Evolutionary conservation across 2,888 invertebrate genomes (phyloP), one percentile per base, ranked within the genome.

Genomic region (Gymnocheta viridis): DNA sequence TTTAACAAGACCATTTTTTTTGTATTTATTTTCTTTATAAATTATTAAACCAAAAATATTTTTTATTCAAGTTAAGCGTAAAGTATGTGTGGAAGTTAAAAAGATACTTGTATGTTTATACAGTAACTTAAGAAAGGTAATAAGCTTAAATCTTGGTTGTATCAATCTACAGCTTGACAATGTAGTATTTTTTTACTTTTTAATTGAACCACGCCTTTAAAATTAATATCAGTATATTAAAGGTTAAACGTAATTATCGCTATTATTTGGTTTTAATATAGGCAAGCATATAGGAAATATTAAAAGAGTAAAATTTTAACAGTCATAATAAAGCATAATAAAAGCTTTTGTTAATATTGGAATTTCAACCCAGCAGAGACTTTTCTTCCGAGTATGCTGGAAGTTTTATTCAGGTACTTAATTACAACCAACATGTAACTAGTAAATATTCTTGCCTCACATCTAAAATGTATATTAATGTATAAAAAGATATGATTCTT

Each of bases 171-270:
- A 44, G 4, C 2, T 67, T 35, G 22, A 32, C n/a, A 32, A 0
- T 58, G n/a, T n/a, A n/a, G n/a, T n/a, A 10, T 54, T 10, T 4
- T 41, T 41, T 41, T n/a, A n/a, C 14, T 14, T 41, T 41, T 29
- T 9, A 12, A 24, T 12, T 6, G 24, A 35, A 32, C 51, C 62
- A 74, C 62, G 49, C 73, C 73, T 51, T 66, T 19, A 51, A 58
- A 32, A 27, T 62, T 19, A n/a, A 0, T 49, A 51, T 29, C n/a
- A 19, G 4, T 27, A 62, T n/a, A 51, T 17, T 2, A 32, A 22
- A 24, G 44, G 32, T 29, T 51, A 35, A 24, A n/a, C 10, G 4
- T 24, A 29, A n/a, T 35, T 24, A 49, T 22, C 22, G 1, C 0
- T 29, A 5, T 47, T 47, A 24, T 24, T 32, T 32, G 6, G 7